These are phyloP conservation scores for Pelmatolapia mariae DNA, from an alignment of 2,113 vertebrate species.

Conservation along the genomic window DNA sequence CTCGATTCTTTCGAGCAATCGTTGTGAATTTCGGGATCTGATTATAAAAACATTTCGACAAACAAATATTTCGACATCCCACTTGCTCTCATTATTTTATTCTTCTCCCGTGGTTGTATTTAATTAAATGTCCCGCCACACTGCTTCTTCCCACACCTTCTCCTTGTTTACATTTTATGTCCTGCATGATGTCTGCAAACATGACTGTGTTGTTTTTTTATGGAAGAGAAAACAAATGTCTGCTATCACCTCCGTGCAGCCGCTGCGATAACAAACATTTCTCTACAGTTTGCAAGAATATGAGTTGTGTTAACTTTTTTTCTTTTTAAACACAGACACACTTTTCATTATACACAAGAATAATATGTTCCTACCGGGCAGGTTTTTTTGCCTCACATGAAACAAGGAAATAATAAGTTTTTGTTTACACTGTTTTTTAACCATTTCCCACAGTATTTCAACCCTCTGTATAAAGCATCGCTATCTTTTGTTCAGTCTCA, in stretches of 20 bases:
- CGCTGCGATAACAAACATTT: neutral
- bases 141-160: neutral
- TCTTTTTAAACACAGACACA: neutral
- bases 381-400: slow-evolving; percentile 16
- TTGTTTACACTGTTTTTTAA: neutral
- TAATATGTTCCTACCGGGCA: neutral
- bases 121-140: slow-evolving; percentile 7
- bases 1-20: neutral
- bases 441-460: neutral
- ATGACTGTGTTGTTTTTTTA: neutral
- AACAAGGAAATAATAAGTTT: slow-evolving; percentile 14
- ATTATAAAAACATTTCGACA: neutral
- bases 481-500: neutral
- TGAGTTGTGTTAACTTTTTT: neutral
- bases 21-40: neutral
- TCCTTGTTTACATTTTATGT: neutral
- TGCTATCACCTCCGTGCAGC: slow-evolving; percentile 21
- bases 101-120: neutral
- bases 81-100: neutral
- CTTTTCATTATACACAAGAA: slow-evolving; percentile 21
- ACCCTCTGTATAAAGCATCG: neutral
- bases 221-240: slow-evolving; percentile 7
- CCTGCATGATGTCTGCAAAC: neutral
- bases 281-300: slow-evolving; percentile 13
- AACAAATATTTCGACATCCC: neutral